phyloP scores from a whole-genome alignment of 2,113 vertebrate species.

The Cercocebus atys region DNA sequence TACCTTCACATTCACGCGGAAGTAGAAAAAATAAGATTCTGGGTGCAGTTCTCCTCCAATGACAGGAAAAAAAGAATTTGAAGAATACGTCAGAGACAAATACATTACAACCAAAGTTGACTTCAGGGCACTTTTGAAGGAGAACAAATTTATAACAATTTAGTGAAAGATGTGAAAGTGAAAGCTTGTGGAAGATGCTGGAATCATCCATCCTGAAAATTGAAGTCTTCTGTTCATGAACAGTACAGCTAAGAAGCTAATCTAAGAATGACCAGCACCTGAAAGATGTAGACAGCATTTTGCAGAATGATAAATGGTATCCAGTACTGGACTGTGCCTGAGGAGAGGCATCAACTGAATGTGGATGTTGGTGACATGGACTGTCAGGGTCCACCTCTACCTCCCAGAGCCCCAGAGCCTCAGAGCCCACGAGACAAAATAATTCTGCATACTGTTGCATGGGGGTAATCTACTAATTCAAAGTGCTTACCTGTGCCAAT shows the following conservation, averaged over 20 bases:
- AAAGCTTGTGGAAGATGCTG: background rate
- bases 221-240: background rate
- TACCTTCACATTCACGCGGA: conserved; percentile 92
- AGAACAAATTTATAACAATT: conserved; percentile 93
- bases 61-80: conserved; percentile 94
- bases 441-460: conserved; percentile 61
- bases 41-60: conserved; percentile 89
- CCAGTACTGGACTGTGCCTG: conserved; percentile 91
- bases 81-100: conserved; percentile 95
- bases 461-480: conserved; percentile 61
- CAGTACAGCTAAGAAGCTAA: conserved; percentile 88
- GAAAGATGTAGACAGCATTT: conserved; percentile 91
- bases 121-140: conserved; percentile 92
- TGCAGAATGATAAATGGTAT: conserved; percentile 94
- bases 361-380: conserved; percentile 92
- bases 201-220: conserved; percentile 39
- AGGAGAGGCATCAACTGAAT: conserved; percentile 91
- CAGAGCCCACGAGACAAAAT: conserved; percentile 89
- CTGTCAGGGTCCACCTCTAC: conserved; percentile 89
- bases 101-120: conserved; percentile 95
- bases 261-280: conserved; percentile 94
- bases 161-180: background rate
- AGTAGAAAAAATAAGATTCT: conserved; percentile 93
- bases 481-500: conserved; percentile 87
- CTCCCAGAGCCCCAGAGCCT: conserved; percentile 92